phyloP scores from a whole-genome alignment of 2,797 vertebrate genomes.

The Sebastolobus alascanus region DNA sequence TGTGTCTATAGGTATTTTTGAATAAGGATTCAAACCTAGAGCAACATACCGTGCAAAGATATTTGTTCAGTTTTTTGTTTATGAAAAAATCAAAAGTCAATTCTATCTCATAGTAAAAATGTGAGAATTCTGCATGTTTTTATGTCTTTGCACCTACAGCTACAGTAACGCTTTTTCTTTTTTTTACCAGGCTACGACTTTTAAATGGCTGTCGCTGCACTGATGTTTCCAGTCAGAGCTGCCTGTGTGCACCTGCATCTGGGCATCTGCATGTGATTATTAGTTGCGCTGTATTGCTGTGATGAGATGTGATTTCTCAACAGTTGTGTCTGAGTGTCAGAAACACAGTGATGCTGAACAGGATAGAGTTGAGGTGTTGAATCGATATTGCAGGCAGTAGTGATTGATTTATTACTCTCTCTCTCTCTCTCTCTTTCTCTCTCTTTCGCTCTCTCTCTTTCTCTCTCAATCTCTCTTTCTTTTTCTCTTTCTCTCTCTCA shows the following conservation, averaged over 20 bases:
- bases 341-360: constrained; percentile 40
- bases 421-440: constrained; percentile 10
- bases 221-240: neutral
- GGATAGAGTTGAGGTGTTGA: constrained; percentile 39
- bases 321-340: constrained; percentile 34
- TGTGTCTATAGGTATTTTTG: neutral
- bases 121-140: neutral
- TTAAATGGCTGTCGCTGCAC: neutral
- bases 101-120: neutral
- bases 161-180: neutral
- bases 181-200: neutral
- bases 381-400: constrained; percentile 54
- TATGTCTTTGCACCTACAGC: neutral
- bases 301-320: constrained; percentile 20
- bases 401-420: constrained; percentile 60
- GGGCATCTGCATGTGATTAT: constrained; percentile 13
- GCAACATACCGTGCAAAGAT: neutral
- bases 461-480: constrained; percentile 26
- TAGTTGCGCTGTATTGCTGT: neutral
- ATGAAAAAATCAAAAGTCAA: neutral
- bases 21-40: neutral
- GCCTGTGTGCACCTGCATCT: constrained; percentile 1
- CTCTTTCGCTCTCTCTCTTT: constrained; percentile 18
- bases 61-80: neutral
- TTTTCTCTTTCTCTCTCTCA: constrained; percentile 38